Base-by-base conservation (phyloP, 2,113 vertebrate genomes). In the Etheostoma spectabile region DNA sequence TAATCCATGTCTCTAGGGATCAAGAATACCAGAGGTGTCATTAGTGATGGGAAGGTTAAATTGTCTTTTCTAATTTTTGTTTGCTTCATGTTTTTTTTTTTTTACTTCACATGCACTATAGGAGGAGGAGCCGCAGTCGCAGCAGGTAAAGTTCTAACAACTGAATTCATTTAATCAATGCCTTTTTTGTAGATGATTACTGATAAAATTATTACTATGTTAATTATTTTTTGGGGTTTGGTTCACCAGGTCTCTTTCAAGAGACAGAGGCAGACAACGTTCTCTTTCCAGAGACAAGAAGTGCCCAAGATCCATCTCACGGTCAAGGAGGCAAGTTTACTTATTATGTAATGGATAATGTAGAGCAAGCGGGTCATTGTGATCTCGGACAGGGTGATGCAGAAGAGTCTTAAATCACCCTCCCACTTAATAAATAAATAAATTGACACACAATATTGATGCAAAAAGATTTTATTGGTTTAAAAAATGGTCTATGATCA, bases 201-300 rank as follows among this genome's bases (percentile, higher is more conserved):
- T 52, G 2, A 16, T 35, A 6, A 45, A 38, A 53, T 66, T 67
- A 30, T 27, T 27, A 30, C 4, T 2, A 30, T 60, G 6, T 65
- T 2, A 3, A 42, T 1, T 61, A 1, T 4, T 18, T 65, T 60
- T 48, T 56, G 5, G 7, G 6, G 4, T 10, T 22, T 70, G 38
- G 10, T 68, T 66, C 18, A 75, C 38, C 83, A 99, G 98, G 95
- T 99, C 98, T 93, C 92, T 96, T 87, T 99, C 97, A 89, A 98
- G 96, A 96, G 98, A 99, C 88, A 96, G 94, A 90, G 96, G 97
- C 85, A 97, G 96, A 95, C 97, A 98, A 87, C 95, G 97, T 35
- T 99, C 98, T 79, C 91, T 98, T 42, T 99, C 98, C 86, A 93
- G 96, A 90, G 97, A 99, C 88, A 97, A 97, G 95, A 99, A 99